These are phyloP conservation scores for Tridacna crocea DNA, from an alignment of 2,888 invertebrate species.

Conservation along the genomic window DNA sequence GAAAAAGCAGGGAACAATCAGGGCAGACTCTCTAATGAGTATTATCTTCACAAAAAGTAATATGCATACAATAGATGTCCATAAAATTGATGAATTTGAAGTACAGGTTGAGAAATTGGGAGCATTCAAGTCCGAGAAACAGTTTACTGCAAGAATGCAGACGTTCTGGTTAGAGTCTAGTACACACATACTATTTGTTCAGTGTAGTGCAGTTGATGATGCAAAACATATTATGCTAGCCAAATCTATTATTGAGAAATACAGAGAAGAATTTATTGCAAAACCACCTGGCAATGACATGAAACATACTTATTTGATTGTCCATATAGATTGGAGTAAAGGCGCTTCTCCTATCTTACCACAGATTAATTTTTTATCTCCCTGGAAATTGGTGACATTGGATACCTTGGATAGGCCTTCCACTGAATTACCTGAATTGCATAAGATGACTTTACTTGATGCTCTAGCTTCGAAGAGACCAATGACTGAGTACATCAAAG, in stretches of 20 bases:
- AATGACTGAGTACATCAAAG: conserved; percentile 38
- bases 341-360: conserved; percentile 20
- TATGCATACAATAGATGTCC: conserved; percentile 46
- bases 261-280: conserved; percentile 20
- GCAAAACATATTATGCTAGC: conserved; percentile 62
- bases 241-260: conserved; percentile 58
- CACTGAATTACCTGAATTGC: conserved; percentile 38
- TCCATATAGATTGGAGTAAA: conserved; percentile 44
- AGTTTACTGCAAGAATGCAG: conserved; percentile 50
- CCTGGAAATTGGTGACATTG: conserved; percentile 62
- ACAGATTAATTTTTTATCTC: conserved; percentile 65
- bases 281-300: too few species aligned
- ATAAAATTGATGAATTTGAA: not conserved
- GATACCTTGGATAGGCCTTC: conserved; percentile 56
- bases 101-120: conserved; percentile 62
- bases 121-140: conserved; percentile 70
- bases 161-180: conserved; percentile 56
- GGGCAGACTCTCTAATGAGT: conserved; percentile 16
- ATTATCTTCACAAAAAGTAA: conserved; percentile 65
- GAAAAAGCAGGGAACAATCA: not conserved
- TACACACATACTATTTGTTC: conserved; percentile 49
- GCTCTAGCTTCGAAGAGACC: conserved; percentile 44
- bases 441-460: conserved; percentile 30
- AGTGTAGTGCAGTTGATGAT: conserved; percentile 63
- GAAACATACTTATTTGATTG: conserved; percentile 51